Conservation (phyloP, 2,888 invertebrate species). For the Syrphus vitripennis region DNA sequence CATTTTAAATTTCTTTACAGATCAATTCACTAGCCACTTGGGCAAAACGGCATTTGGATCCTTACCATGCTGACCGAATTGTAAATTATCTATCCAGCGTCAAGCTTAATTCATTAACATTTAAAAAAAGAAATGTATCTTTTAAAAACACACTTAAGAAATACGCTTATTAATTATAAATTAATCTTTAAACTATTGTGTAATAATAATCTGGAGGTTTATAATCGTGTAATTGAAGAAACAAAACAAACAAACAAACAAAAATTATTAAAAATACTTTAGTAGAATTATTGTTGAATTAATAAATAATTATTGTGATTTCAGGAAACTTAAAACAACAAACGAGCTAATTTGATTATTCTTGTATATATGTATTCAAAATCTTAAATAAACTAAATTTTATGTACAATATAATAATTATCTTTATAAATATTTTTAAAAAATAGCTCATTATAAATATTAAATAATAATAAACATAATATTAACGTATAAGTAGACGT, state of each 20-base stretch:
- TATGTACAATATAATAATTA: constrained; percentile 54
- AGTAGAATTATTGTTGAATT: constrained; percentile 48
- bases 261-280: constrained; percentile 16
- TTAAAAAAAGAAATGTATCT: constrained; percentile 31
- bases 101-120: constrained; percentile 1
- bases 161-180: constrained; percentile 72
- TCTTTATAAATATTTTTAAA: constrained; percentile 26
- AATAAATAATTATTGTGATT: constrained; percentile 47
- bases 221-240: constrained; percentile 2
- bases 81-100: constrained; percentile 56
- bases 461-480: not conserved
- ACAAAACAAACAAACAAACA: not conserved
- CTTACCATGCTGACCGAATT: constrained; percentile 26
- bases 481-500: constrained; percentile 38
- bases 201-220: constrained; percentile 42
- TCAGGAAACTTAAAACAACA: constrained; percentile 33
- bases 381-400: constrained; percentile 13
- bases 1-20: constrained; percentile 2
- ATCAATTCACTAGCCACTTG: not conserved
- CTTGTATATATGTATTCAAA: constrained; percentile 59
- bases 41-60: not conserved
- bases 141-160: constrained; percentile 60
- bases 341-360: constrained; percentile 26
- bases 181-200: constrained; percentile 53
- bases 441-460: constrained; percentile 42